Conservation (phyloP, 1,140 invertebrate genomes). For the Piezodorus guildinii region DNA sequence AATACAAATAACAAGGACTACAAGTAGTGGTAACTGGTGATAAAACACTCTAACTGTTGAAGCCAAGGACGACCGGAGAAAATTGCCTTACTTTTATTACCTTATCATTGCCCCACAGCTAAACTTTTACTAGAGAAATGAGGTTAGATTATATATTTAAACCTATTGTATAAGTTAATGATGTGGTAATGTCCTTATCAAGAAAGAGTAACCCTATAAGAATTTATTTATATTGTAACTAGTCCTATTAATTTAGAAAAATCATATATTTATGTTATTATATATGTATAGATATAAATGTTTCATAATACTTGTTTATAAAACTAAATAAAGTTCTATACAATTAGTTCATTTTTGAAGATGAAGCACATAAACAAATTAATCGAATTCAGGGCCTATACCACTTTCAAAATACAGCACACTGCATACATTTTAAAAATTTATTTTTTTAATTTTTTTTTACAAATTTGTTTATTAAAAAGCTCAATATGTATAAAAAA, state of each 20-base stretch:
- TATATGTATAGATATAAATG: too few species aligned
- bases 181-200: constrained; percentile 21
- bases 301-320: too few species aligned
- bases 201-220: constrained; percentile 23
- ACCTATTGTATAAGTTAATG: constrained; percentile 23
- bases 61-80: constrained; percentile 24
- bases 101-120: constrained; percentile 20
- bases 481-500: constrained; percentile 19
- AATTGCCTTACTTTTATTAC: constrained; percentile 18
- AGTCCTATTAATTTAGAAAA: too few species aligned
- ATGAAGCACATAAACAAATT: too few species aligned
- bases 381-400: not conserved
- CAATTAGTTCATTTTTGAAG: too few species aligned
- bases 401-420: constrained; percentile 19
- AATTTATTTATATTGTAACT: too few species aligned
- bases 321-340: too few species aligned
- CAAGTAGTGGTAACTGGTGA: constrained; percentile 29
- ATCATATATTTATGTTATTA: too few species aligned
- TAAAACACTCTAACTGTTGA: constrained; percentile 26
- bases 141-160: constrained; percentile 22
- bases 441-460: constrained; percentile 4
- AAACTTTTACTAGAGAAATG: constrained; percentile 26
- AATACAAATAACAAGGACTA: constrained; percentile 28
- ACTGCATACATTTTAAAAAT: constrained; percentile 16
- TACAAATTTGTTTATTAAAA: constrained; percentile 16